Percentiles rank a stretch among this genome's conserved stretches.
These are phyloP conservation scores for Prosopocoilus inquinatus DNA, from an alignment of 2,888 invertebrate species.

Conservation along the genomic window DNA sequence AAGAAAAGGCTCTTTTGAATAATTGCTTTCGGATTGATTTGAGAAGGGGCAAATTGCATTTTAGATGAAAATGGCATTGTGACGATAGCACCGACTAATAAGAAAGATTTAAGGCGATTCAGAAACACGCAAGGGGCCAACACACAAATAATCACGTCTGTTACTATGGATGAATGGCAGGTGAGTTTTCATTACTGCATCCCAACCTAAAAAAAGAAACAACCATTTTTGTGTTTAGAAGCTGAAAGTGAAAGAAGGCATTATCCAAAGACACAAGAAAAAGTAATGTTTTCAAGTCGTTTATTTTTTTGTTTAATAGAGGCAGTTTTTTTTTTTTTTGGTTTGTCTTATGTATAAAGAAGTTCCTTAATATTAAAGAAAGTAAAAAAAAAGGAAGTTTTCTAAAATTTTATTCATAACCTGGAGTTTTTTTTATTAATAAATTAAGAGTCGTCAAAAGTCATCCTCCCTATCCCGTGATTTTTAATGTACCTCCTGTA, in stretches of 20 bases:
- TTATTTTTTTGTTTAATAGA: not conserved
- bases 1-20: constrained; percentile 21
- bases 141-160: constrained; percentile 58
- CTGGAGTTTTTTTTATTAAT: too few species aligned
- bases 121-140: constrained; percentile 43
- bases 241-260: not conserved
- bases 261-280: not conserved
- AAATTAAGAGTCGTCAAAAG: constrained; percentile 77
- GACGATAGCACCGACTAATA: constrained; percentile 36
- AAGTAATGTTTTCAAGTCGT: not conserved
- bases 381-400: not conserved
- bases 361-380: constrained; percentile 16
- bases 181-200: constrained; percentile 45
- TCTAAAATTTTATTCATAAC: too few species aligned
- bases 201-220: too few species aligned
- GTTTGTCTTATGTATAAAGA: constrained; percentile 9
- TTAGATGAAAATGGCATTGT: constrained; percentile 35
- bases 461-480: constrained; percentile 85
- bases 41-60: constrained; percentile 20
- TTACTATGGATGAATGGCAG: constrained; percentile 58
- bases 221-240: not conserved
- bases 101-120: constrained; percentile 35
- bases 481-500: constrained; percentile 88
- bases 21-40: constrained; percentile 3
- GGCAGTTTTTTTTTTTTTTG: too few species aligned